Evolutionary conservation across 2,113 vertebrate genomes (phyloP), one percentile per base, ranked within the genome.

Genomic region (Monarcha castaneiventris): DNA sequence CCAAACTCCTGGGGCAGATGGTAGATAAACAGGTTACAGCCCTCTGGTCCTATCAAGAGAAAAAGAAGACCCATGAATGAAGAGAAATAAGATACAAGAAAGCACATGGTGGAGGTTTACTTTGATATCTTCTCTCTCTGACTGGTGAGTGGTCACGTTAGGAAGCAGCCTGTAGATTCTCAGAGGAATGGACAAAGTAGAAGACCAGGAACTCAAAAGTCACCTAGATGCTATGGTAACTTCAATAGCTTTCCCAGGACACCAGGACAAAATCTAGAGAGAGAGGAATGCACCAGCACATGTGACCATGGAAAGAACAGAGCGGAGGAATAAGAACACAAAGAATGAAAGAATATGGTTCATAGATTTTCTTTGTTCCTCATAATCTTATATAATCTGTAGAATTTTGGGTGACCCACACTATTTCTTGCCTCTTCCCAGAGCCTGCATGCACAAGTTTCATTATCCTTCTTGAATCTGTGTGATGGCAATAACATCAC

Each of bases 1-100:
- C 99, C 99, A 99, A 99, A 99, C 99, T 99, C 99, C 99, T 99
- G 99, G 98, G 99, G 99, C 98, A 99, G 99, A 99, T 99, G 99
- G 98, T 99, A 99, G 99, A 99, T 99, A 98, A 99, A 99, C 99
- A 99, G 99, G 99, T 99, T 99, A 98, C 99, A 99, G 98, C 99
- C 99, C 97, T 99, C 99, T 91, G 99, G 99, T 98, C 99, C 99
- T 99, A 98, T 90, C 97, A 97, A 95, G 89, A 95, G 74, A 93
- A 94, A 94, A 89, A 94, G n/a, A 88, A 77, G 89, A 94, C 46
- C 67, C 81, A 78, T 96, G 44, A 93, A 91, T 86, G 64, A 48
- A 89, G 71, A 76, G 63, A 73, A 93, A 92, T 37, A 84, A 55
- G 43, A 48, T 59, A 90, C 1, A 3, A 85, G n/a, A 63, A 88